These are phyloP conservation scores for Drosophila ogumai DNA, from an alignment of 1,140 invertebrate genomes.

Conservation along the genomic window DNA sequence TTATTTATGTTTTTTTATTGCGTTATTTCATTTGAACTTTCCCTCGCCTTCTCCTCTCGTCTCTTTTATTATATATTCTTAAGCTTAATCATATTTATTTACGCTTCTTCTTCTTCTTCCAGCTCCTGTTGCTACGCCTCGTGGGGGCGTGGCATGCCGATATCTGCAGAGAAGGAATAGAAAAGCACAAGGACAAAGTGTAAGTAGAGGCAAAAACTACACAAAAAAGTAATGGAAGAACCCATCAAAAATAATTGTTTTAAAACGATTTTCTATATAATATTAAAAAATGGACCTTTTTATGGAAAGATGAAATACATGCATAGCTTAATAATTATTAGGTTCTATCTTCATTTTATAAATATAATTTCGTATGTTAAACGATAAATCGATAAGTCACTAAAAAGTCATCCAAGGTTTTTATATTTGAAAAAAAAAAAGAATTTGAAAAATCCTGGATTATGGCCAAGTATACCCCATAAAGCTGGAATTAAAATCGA, in stretches of 20 bases:
- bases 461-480: too few relatives aligned
- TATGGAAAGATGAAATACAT: too few relatives aligned
- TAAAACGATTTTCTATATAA: not conserved
- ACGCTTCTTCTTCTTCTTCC: conserved; percentile 57
- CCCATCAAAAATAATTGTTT: not conserved
- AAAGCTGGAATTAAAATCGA: too few relatives aligned
- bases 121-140: conserved; percentile 29
- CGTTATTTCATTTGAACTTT: conserved; percentile 83
- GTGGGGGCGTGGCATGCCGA: conserved; percentile 45
- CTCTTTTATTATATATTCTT: conserved; percentile 78
- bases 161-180: conserved; percentile 46
- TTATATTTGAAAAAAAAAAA: too few relatives aligned
- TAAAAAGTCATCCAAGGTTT: too few relatives aligned
- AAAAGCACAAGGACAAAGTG: conserved; percentile 8
- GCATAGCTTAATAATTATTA: not conserved
- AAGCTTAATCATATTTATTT: conserved; percentile 84
- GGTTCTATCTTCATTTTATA: too few relatives aligned
- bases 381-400: too few relatives aligned
- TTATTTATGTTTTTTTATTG: conserved; percentile 82
- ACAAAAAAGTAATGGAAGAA: not conserved
- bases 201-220: not conserved
- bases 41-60: conserved; percentile 12
- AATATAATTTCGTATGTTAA: too few relatives aligned
- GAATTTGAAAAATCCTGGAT: too few relatives aligned
- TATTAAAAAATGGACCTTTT: not conserved